Base-by-base conservation (phyloP, 1,140 invertebrate species). In the Acromyrmex charruanus region DNA sequence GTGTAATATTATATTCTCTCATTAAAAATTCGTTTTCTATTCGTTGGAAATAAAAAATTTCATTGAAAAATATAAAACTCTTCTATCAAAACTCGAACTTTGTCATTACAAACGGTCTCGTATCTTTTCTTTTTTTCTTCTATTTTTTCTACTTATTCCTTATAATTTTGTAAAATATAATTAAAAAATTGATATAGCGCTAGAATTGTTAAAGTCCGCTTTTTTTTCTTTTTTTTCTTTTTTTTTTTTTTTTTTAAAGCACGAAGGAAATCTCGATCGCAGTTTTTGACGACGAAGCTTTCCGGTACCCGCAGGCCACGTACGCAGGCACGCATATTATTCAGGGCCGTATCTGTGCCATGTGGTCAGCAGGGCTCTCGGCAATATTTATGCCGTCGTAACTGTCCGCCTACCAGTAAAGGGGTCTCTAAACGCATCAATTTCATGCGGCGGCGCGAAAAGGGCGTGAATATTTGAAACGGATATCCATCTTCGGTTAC, bases 381-480 rank as follows among this genome's bases (percentile, higher is more conserved):
- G 88, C 93, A 93, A 95, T 95, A 95, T 95, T 95, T 95, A 95
- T 95, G 93, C 89, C 86, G 85, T 88, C 77, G 91, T 94, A 95
- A 93, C 93, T 95, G 94, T 95, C 95, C 95, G 94, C 94, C 94
- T 93, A 90, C 92, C 90, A 92, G 92, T 92, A 94, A 94, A 93
- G 93, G 94, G 93, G 93, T 93, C 94, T 87, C 93, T 95, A 95
- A 95, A 95, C 93, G 93, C 95, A 95, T 95, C 94, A 94, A 95
- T 95, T 95, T 94, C 94, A 95, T 92, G 91, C 92, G 81, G 88
- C 90, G 91, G 93, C 90, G 93, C 93, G 93, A 95, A 93, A 94
- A 95, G 94, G 95, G 95, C 94, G 95, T 95, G 92, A 94, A 94
- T 92, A 95, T 95, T 95, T 95, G 95, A 95, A 95, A 95, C 94